These are phyloP conservation scores for Acleris sparsana DNA, from an alignment of 2,888 invertebrate genomes.

Conservation along the genomic window DNA sequence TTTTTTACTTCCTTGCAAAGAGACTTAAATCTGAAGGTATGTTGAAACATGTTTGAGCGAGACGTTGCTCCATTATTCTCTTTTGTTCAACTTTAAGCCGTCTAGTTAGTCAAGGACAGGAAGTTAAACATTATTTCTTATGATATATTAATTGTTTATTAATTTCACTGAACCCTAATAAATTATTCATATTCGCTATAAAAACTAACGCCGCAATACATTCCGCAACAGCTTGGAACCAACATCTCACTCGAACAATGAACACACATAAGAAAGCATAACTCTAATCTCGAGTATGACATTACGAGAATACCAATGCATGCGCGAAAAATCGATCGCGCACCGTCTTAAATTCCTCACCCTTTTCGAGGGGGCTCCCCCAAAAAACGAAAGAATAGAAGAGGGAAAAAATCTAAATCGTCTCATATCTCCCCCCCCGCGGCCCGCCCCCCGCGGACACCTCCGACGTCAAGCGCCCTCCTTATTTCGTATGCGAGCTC, in stretches of 20 bases:
- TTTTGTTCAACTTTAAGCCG: too few species aligned
- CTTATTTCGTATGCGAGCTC: conserved; percentile 85
- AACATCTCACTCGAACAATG: conserved; percentile 41
- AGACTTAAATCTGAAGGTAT: too few species aligned
- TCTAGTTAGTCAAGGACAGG: too few species aligned
- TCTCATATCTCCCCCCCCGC: conserved; percentile 79
- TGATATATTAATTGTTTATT: not conserved
- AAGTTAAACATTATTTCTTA: too few species aligned
- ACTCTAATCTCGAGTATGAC: conserved; percentile 82
- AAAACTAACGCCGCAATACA: conserved; percentile 9
- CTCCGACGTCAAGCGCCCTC: conserved; percentile 79
- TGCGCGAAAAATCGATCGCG: conserved; percentile 82
- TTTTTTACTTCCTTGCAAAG: too few species aligned
- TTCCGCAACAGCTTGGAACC: conserved; percentile 9
- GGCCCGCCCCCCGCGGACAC: conserved; percentile 70
- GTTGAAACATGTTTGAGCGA: too few species aligned
- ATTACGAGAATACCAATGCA: conserved; percentile 84
- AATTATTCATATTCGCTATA: not conserved
- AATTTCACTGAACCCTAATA: not conserved
- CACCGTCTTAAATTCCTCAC: conserved; percentile 83
- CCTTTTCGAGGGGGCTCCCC: conserved; percentile 83
- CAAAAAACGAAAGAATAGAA: conserved; percentile 83
- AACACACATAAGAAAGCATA: conserved; percentile 64
- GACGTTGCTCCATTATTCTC: too few species aligned
- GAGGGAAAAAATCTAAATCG: conserved; percentile 84